phyloP scores from a whole-genome alignment of 2,888 invertebrate genomes.

The Tachina lurida region DNA sequence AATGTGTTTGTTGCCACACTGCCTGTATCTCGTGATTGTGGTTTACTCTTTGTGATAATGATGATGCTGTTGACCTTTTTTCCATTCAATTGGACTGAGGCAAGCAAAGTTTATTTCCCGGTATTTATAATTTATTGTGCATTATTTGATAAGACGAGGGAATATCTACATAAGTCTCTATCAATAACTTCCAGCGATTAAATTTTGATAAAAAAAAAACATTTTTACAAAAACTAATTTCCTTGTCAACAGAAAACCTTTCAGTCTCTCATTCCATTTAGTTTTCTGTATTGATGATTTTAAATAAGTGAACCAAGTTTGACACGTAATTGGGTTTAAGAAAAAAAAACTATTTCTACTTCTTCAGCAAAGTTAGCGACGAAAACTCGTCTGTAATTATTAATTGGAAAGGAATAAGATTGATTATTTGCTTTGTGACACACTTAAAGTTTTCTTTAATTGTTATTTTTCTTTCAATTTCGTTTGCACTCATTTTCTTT shows the following conservation, averaged over 20 bases:
- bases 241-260: too few relatives aligned
- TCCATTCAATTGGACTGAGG: background rate
- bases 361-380: background rate
- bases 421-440: background rate
- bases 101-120: background rate
- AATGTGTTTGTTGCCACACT: background rate
- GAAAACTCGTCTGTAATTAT: background rate
- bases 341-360: background rate
- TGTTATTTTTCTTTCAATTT: background rate
- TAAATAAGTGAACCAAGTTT: background rate
- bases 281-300: too few relatives aligned
- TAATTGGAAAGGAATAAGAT: background rate
- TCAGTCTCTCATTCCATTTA: too few relatives aligned
- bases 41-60: slow-evolving; percentile 5
- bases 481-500: background rate
- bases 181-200: too few relatives aligned
- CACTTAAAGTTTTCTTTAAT: background rate
- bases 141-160: background rate
- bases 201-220: too few relatives aligned
- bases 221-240: too few relatives aligned
- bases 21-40: background rate
- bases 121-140: background rate
- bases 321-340: background rate
- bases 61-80: slow-evolving; percentile 29
- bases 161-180: too few relatives aligned